Conservation (phyloP, 2,888 invertebrate species). For the Podotricha telesiphe region DNA sequence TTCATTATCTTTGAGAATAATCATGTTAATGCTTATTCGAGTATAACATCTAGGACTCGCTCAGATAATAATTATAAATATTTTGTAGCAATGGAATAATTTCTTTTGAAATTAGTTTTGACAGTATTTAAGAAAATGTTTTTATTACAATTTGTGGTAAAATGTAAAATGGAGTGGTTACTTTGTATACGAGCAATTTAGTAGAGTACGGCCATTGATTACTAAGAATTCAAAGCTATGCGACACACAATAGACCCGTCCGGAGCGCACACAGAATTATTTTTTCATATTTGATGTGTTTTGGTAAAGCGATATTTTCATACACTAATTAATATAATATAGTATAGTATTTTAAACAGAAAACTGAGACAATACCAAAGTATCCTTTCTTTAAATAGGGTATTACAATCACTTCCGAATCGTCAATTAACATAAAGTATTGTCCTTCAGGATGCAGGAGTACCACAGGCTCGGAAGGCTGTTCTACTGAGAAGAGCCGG, state of each 20-base stretch:
- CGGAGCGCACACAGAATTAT: background rate
- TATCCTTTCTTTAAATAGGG: too few species aligned
- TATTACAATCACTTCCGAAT: too few species aligned
- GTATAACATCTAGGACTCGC: background rate
- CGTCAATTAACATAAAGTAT: too few species aligned
- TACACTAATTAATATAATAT: background rate
- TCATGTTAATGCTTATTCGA: slow-evolving; percentile 5
- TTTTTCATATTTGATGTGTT: slow-evolving; percentile 5
- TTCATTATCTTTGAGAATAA: background rate
- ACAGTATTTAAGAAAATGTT: slow-evolving; percentile 7
- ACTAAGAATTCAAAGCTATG: slow-evolving; percentile 9
- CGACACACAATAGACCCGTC: slow-evolving; percentile 13
- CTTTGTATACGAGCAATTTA: slow-evolving; percentile 31
- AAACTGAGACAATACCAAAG: too few species aligned
- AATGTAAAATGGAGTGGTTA: slow-evolving; percentile 4
- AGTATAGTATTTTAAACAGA: too few species aligned
- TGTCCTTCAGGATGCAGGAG: too few species aligned
- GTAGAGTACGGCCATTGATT: slow-evolving; percentile 26
- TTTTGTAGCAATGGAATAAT: background rate
- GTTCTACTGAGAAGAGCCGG: too few species aligned
- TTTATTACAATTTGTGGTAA: slow-evolving; percentile 16
- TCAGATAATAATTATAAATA: slow-evolving; percentile 11
- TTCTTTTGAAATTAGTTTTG: background rate
- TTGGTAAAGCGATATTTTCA: background rate
- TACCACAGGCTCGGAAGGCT: too few species aligned